phyloP scores from a whole-genome alignment of 2,113 vertebrate genomes.

The Osmerus eperlanus region DNA sequence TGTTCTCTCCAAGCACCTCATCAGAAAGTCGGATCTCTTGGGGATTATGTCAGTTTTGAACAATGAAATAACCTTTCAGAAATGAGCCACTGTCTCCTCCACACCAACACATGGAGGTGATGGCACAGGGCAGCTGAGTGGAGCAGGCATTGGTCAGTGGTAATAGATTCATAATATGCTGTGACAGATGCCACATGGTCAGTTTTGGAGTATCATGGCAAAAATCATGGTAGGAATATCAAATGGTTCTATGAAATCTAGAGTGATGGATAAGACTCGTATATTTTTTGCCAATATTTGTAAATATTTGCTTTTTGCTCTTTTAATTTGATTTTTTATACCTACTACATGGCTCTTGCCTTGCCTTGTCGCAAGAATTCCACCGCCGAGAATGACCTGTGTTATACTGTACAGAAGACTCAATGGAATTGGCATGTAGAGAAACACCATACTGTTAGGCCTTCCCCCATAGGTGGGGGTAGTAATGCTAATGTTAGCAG shows the following conservation, averaged over 20 bases:
- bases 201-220: neutral
- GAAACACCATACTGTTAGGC: too few relatives aligned
- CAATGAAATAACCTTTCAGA: conserved; percentile 50
- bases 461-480: too few relatives aligned
- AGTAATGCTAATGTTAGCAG: too few relatives aligned
- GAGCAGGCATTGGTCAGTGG: conserved; percentile 10
- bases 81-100: conserved; percentile 14
- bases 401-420: too few relatives aligned
- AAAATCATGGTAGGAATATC: neutral
- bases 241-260: neutral
- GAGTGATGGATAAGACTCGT: too few relatives aligned
- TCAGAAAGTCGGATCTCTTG: conserved; percentile 49
- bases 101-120: conserved; percentile 39
- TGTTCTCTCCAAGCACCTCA: conserved; percentile 21
- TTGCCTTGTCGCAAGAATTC: too few relatives aligned
- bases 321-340: too few relatives aligned
- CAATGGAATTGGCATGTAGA: too few relatives aligned
- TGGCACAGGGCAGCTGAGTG: conserved; percentile 24
- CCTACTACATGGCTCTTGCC: too few relatives aligned
- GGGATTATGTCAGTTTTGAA: conserved; percentile 35
- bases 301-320: too few relatives aligned
- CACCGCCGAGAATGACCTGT: too few relatives aligned
- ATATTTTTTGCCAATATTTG: too few relatives aligned
- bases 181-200: conserved; percentile 34
- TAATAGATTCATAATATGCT: neutral